Evolutionary conservation across 2,888 invertebrate species (phyloP), one percentile per base, ranked within the genome.

Genomic region (Mechanitis mazaeus): DNA sequence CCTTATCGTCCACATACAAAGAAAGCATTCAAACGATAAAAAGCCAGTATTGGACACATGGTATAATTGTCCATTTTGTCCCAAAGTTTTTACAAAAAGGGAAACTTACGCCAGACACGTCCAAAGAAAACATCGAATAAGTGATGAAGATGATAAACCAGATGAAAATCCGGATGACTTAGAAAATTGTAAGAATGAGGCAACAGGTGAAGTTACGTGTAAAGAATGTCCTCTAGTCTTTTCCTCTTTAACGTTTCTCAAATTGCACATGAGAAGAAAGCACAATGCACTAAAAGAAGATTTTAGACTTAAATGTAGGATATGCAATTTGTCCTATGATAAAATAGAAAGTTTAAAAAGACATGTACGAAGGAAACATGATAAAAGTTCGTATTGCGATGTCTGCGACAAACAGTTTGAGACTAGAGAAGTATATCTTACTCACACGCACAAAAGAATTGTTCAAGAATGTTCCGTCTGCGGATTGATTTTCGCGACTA

Each of bases 291-390:
- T 85, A 38, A 77, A 75, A 58, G 84, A 88, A 3, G 77, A 86
- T 58, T 90, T 87, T 61, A 76, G 82, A 65, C 73, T 87, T 53
- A 88, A 87, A 68, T 90, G 90, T 68, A 80, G 78, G 56, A 81
- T 88, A 61, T 90, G 90, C 64, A 83, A 84, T 63, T 71, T 90
- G n/a, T 88, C 88, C 0, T 90, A 89, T 54, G 81, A 87, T 62
- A 89, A 87, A 70, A 79, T 87, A n/a, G 87, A 88, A 58, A 90
- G 90, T 66, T 72, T 90, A 1, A 88, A 88, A 67, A 72, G 87
- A 3, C 90, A 90, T 66, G 78, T 89, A 0, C 72, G 83, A 55
- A 75, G 89, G 59, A 90, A 89, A 75, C 90, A 90, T 42, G 84
- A 83, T 6, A 72, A 75, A n/a, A 81, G 79, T 0, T 79, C 82